phyloP scores from a whole-genome alignment of 30 jellyfish, hydroid and myxozoan genomes.

The Cassiopea xamachana region DNA sequence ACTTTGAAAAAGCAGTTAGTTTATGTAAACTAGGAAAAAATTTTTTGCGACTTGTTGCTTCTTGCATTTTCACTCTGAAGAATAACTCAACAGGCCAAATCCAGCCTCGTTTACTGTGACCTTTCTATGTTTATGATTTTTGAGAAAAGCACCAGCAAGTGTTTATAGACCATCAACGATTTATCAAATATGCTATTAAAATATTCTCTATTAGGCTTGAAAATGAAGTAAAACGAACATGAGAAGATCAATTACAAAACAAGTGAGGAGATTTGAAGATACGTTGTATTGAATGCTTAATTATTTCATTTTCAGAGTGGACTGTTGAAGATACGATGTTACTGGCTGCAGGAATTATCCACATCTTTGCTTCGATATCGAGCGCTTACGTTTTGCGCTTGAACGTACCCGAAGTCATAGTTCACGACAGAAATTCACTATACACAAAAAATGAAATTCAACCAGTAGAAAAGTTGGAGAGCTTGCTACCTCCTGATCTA shows the following conservation, averaged over 20 bases:
- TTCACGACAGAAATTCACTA: background rate
- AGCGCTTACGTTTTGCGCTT: conserved; percentile 4
- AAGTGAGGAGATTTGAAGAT: too few species aligned
- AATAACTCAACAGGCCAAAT: background rate
- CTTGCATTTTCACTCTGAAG: background rate
- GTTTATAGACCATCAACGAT: background rate
- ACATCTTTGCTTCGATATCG: background rate
- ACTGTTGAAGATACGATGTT: background rate
- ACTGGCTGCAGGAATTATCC: background rate
- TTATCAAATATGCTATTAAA: background rate
- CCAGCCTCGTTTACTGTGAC: background rate
- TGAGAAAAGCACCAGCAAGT: conserved; percentile 43
- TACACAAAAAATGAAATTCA: background rate
- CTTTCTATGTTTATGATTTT: conserved; percentile 23
- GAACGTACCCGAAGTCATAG: conserved; percentile 9
- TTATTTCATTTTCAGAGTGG: background rate
- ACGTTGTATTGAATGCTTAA: background rate
- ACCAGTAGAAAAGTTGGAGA: background rate
- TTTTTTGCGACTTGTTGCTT: background rate
- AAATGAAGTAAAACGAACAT: background rate
- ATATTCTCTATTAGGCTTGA: background rate
- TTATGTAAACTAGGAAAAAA: too few species aligned
- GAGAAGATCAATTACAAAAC: too few species aligned
- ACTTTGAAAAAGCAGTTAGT: too few species aligned
- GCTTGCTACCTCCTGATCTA: background rate